Base-by-base conservation (phyloP, 1,140 invertebrate species). In the Dendroctonus ponderosae region DNA sequence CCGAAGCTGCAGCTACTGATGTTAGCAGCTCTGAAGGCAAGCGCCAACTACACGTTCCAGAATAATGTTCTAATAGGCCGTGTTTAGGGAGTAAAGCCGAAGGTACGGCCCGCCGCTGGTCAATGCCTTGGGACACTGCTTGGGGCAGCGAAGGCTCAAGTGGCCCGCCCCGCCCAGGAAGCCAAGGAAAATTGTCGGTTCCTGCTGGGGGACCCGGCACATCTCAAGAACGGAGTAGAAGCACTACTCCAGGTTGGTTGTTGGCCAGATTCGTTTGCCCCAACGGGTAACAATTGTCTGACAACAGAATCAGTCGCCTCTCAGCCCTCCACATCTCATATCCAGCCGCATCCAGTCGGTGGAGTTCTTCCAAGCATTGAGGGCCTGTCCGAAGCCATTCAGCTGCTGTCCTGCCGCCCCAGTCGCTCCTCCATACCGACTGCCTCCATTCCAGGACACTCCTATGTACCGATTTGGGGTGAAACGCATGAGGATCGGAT, bases 101-200 rank as follows among this genome's bases (percentile, higher is more conserved):
- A 43, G 53, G 26, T 6, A 68, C 52, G 14, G 61, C 61, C 4
- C 49, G 66, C 48, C 76, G 87, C 41, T 88, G 86, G 87, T 87
- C 86, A 7, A 87, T 88, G 85, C 87, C 87, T 0, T 88, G 86
- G 86, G 86, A 87, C 71, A 83, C 85, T 71, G 77, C 81, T 0
- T 77, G 79, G 63, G 42, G 38, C 11, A 68, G 66, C 5, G 70
- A 44, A 41, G 54, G 51, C 26, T 51, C 61, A 7, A 14, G 14
- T 8, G 48, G 37, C 7, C 56, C 12, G 37, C 46, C 15, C 2
- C 57, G 54, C 14, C n/a, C 39, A 7, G 42, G 15, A 6, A 48
- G 42, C 11, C 80, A 78, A 62, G 76, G 77, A 44, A 81, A 82
- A 64, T 67, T 83, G 40, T 76, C 77, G 42, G 75, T 82, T 7